A percentile compares a stretch with the other conserved stretches of the same genome.
phyloP scores from a whole-genome alignment of 53 echinoderm and acorn worm genomes.

The Temnopleurus reevesii region DNA sequence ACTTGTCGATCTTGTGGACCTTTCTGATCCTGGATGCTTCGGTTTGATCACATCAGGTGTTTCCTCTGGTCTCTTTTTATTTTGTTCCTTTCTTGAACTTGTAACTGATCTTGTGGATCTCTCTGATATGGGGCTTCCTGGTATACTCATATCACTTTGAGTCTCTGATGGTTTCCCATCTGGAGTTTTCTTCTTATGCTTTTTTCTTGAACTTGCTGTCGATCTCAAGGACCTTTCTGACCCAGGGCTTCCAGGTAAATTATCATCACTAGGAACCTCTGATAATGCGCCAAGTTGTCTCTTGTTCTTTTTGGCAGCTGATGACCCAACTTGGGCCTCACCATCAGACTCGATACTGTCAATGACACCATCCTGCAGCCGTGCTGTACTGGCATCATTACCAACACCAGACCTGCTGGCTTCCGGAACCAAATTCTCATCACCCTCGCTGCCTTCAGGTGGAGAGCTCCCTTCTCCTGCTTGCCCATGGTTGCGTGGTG shows the following conservation, averaged over 20 bases:
- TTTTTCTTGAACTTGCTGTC: too few relatives aligned
- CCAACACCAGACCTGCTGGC: neutral
- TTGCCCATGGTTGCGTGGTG: neutral
- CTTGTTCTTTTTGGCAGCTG: slow-evolving; percentile 15
- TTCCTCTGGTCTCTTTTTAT: too few relatives aligned
- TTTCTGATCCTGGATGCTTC: too few relatives aligned
- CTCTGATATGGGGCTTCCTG: too few relatives aligned
- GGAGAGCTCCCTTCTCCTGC: neutral
- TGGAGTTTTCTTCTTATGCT: too few relatives aligned
- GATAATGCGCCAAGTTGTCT: neutral
- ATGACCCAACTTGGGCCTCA: neutral
- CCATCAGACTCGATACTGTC: neutral
- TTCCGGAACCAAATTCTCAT: neutral
- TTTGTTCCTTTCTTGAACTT: too few relatives aligned
- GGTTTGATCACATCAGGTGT: too few relatives aligned
- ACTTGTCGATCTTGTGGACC: too few relatives aligned
- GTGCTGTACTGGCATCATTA: neutral
- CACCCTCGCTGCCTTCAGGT: neutral
- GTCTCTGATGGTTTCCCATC: too few relatives aligned
- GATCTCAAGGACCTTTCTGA: neutral
- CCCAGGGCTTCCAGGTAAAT: neutral
- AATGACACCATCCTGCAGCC: neutral
- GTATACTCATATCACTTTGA: too few relatives aligned
- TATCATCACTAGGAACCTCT: neutral
- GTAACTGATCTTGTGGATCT: too few relatives aligned